Base-by-base conservation (phyloP, 2,113 vertebrate species). In the Carassius carassius region DNA sequence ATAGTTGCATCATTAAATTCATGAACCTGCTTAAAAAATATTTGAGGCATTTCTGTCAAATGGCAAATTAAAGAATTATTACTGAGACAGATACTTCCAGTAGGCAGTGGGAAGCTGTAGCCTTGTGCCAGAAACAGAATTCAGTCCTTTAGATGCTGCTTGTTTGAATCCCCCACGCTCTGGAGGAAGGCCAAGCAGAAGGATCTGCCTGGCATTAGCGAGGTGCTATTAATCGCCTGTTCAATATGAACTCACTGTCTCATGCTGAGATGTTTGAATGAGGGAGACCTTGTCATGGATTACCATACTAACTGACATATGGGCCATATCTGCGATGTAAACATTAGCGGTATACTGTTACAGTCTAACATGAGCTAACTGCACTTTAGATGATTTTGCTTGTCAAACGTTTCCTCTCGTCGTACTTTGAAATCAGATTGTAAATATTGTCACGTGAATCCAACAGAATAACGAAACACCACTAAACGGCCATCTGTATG, bases 201-300 rank as follows among this genome's bases (percentile, higher is more conserved):
- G 80, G 76, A 80, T 89, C 84, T 86, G 82, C 63, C 85, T 79
- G 84, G 85, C 78, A 83, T 86, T 63, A 88, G 75, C 41, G 63
- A 86, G 84, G 54, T 35, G 5, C 83, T 70, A 88, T 87, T 86
- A 88, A 91, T 91, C 86, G 44, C 80, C 63, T 67, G 11, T 82
- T 89, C 80, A 85, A 87, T 87, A 78, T 73, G 56, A 83, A 84
- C 41, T 80, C 86, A 65, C 63, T 0, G 32, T 81, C 54, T 65
- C 72, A 81, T 25, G 44, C 84, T 78, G 69, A 77, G 65, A 78
- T 85, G 74, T 85, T 77, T 87, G 65, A 70, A 63, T 78, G 82
- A 82, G 69, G 23, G 47, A 81, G 70, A 69, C 58, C 83, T 87
- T 87, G 74, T 77, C 56, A 44, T 54, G 60, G 65, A 60, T 82